These are phyloP conservation scores for Aethina tumida DNA, from an alignment of 1,140 invertebrate species.

Conservation along the genomic window DNA sequence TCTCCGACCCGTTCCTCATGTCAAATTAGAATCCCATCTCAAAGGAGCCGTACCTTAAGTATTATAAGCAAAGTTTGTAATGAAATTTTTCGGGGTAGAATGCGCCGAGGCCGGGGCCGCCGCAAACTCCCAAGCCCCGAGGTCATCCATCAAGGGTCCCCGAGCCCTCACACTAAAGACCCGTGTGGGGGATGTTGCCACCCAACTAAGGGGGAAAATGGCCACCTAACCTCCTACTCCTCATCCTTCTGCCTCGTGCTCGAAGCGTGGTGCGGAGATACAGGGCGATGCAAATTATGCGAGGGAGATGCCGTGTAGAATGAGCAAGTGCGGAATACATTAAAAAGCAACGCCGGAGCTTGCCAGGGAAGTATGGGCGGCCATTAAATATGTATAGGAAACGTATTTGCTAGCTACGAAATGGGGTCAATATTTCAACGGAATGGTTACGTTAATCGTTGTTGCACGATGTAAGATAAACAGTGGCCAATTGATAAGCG, in stretches of 20 bases:
- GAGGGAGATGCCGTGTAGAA: conserved; percentile 18
- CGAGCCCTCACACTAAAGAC: conserved; percentile 24
- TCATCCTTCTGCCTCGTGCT: conserved; percentile 18
- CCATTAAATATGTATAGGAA: too few relatives aligned
- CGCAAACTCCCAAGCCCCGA: conserved; percentile 25
- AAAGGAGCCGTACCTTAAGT: conserved; percentile 27
- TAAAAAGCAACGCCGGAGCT: too few relatives aligned
- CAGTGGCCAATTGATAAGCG: too few relatives aligned
- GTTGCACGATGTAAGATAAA: too few relatives aligned
- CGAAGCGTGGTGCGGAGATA: conserved; percentile 6
- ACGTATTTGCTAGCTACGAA: too few relatives aligned
- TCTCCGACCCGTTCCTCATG: too few relatives aligned
- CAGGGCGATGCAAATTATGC: conserved; percentile 20
- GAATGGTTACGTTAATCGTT: too few relatives aligned
- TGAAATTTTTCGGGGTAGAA: conserved; percentile 21
- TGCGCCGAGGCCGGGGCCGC: conserved; percentile 10
- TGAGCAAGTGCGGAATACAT: conserved; percentile 23
- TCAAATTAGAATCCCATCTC: too few relatives aligned
- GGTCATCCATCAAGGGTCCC: conserved; percentile 31
- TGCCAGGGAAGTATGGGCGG: too few relatives aligned
- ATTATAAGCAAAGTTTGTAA: conserved; percentile 26
- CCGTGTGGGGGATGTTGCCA: conserved; percentile 17
- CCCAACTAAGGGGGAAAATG: conserved; percentile 24
- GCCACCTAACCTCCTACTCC: conserved; percentile 21
- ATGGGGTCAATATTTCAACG: too few relatives aligned